Base-by-base conservation (phyloP, 2,113 vertebrate genomes). In the Callopanchax toddi region DNA sequence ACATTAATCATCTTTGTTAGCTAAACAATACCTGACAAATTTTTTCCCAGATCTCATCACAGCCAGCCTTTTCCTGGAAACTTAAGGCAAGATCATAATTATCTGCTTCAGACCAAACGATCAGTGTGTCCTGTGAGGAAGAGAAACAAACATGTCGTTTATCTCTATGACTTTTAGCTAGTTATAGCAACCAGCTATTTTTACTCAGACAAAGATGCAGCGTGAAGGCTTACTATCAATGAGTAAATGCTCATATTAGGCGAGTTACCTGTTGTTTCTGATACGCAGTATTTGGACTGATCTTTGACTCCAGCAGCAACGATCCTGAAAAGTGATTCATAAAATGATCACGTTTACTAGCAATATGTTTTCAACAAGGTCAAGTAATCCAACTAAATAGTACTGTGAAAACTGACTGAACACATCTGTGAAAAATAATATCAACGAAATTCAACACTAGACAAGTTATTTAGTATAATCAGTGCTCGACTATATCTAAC, bases 31-130 rank as follows among this genome's bases (percentile, higher is more conserved):
- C 97, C 95, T 99, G 95, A 85, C 97, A 99, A 79, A 99, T 99
- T 92, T 97, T 99, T 83, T 99, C 97, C 97, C 97, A 99, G 80
- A 99, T 99, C 85, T 99, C 97, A 94, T 99, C 97, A 71, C 97
- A 99, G 73, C 97, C 97, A 75, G 96, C 97, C 84, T 99, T 99
- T 84, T 99, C 97, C 90, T 99, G 97, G 88, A 99, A 99, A 90
- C 97, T 99, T 76, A 99, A 90, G 60, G 97, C 97, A 89, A 99
- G 91, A 85, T 99, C 97, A 89, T 96, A 98, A 87, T 98, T 99
- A 80, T 99, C 97, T 65, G 96, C 97, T 94, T 99, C 97, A 57
- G 97, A 99, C 97, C 97, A 99, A 80, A 99, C 97, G 88, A 99
- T 99, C 85, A 99, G 87, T 5, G 96, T 98, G 87, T 99, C 97